Evolutionary conservation across 2,797 vertebrate genomes (phyloP).

Genomic region (Cryptoblepharus egeriae): DNA sequence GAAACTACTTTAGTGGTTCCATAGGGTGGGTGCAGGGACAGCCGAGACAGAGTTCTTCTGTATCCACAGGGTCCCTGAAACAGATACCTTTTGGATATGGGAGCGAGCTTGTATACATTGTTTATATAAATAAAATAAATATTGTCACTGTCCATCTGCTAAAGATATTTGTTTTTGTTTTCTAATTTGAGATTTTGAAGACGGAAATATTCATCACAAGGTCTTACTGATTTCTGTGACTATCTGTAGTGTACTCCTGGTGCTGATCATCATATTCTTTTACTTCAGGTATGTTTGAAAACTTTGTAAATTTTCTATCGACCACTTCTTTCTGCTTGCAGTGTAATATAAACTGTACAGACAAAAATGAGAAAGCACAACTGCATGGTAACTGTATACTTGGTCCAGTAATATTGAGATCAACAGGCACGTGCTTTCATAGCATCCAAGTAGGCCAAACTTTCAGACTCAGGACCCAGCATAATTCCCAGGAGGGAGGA

Average conservation of each 20-base stretch:
- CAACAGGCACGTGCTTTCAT: background rate
- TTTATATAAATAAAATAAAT: background rate
- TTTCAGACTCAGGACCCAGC: no score
- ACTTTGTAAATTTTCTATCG: background rate
- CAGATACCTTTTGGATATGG: no score
- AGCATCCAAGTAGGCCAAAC: background rate
- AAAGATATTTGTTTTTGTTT: constrained; percentile 28
- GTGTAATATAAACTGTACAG: background rate
- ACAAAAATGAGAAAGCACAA: background rate
- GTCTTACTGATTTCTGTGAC: constrained; percentile 88
- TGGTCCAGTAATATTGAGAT: constrained; percentile 7
- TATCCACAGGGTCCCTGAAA: no score
- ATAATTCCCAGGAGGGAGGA: no score
- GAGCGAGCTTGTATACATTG: background rate
- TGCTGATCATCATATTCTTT: constrained; percentile 86
- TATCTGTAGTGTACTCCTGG: constrained; percentile 85
- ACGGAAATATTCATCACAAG: constrained; percentile 87
- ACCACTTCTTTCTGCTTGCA: background rate
- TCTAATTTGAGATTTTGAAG: constrained; percentile 83
- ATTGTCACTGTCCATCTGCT: background rate
- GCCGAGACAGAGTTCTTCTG: no score
- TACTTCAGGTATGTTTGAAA: constrained; percentile 87
- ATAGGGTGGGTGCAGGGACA: no score
- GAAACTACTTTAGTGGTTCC: no score
- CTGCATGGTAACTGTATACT: no score